Percentiles rank a stretch among this genome's conserved stretches.
Conservation (phyloP, 2,797 vertebrate genomes). For the Echeneis naucrates region DNA sequence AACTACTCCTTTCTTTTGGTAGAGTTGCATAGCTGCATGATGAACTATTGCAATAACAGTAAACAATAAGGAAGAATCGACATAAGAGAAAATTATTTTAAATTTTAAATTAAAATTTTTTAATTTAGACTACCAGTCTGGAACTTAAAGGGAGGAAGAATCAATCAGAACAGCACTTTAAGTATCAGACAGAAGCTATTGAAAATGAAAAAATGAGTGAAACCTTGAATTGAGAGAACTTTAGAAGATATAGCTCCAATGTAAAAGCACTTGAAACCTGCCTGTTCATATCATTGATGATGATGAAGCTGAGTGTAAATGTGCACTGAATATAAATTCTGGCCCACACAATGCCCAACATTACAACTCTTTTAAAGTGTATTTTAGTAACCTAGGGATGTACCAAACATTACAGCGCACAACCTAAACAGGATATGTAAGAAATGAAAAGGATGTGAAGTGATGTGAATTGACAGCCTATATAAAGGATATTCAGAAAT, state of each 20-base stretch:
- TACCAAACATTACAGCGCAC: neutral
- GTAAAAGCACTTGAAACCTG: neutral
- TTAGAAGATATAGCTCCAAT: neutral
- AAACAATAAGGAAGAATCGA: slow-evolving; percentile 8
- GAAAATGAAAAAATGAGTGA: neutral
- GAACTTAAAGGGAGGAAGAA: neutral
- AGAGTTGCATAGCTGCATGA: slow-evolving; percentile 8
- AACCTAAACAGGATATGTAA: neutral
- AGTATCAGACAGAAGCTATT: neutral
- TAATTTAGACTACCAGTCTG: neutral
- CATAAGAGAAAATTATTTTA: slow-evolving; percentile 31
- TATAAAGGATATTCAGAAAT: neutral
- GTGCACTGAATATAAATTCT: neutral
- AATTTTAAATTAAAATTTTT: too few relatives aligned
- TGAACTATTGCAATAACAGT: slow-evolving; percentile 3
- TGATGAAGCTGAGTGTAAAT: neutral
- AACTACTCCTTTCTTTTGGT: slow-evolving; percentile 26
- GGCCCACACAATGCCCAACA: too few relatives aligned
- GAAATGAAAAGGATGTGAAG: neutral
- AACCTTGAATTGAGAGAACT: too few relatives aligned
- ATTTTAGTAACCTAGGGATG: neutral
- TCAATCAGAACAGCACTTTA: slow-evolving; percentile 4
- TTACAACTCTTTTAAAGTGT: too few relatives aligned
- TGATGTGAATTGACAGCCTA: neutral
- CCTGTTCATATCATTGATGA: neutral